Percentiles rank a stretch among this genome's conserved stretches.
These are phyloP conservation scores for Acholoe squamosa DNA, from an alignment of 2,888 invertebrate species.

Conservation along the genomic window DNA sequence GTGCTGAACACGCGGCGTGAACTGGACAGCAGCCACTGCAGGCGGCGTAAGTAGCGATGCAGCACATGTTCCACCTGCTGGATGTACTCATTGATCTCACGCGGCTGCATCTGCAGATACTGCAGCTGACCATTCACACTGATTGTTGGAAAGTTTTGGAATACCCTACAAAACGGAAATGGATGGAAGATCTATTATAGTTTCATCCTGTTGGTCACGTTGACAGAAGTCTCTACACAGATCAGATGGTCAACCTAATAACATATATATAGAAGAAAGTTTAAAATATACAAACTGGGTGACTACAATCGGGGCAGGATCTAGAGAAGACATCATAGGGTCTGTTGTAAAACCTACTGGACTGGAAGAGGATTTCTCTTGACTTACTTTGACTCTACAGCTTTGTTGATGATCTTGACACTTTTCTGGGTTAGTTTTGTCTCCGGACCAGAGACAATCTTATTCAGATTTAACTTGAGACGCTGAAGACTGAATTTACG, in stretches of 20 bases:
- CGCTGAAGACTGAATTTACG: constrained; percentile 80
- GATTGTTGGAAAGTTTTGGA: constrained; percentile 82
- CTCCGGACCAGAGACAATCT: constrained; percentile 81
- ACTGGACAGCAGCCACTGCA: constrained; percentile 83
- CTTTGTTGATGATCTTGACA: constrained; percentile 79
- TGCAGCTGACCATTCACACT: constrained; percentile 83
- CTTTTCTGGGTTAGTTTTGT: constrained; percentile 81
- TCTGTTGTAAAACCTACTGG: no score
- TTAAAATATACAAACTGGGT: no score
- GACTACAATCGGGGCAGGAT: no score
- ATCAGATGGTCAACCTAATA: no score
- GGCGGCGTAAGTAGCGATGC: constrained; percentile 80
- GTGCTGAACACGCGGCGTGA: constrained; percentile 82
- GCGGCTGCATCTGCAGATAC: constrained; percentile 82
- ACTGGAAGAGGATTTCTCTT: not conserved
- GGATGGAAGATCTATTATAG: not conserved
- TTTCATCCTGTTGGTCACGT: not conserved
- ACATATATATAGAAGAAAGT: no score
- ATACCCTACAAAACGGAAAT: constrained; percentile 75
- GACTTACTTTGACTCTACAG: constrained; percentile 80
- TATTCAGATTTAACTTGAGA: constrained; percentile 81
- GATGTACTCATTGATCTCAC: constrained; percentile 82
- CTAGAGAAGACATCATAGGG: no score
- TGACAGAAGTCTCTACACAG: no score
- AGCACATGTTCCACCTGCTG: constrained; percentile 79